phyloP scores from a whole-genome alignment of 2,888 invertebrate species.

The Cotesia congregata region DNA sequence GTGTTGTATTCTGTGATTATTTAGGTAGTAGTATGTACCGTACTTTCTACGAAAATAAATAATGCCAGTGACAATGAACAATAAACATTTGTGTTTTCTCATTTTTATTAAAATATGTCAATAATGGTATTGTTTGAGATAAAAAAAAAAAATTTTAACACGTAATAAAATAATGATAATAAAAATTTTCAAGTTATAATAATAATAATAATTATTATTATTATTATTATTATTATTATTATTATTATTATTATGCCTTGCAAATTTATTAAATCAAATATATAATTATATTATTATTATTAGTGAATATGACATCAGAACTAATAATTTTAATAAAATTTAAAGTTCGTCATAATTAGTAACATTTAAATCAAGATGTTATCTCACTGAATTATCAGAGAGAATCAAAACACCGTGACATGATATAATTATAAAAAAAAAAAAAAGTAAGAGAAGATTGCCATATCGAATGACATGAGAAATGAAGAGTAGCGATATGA shows the following conservation, averaged over 20 bases:
- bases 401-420: not conserved
- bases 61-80: constrained; percentile 18
- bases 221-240: no score
- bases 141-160: no score
- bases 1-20: no score
- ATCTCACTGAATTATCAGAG: not conserved
- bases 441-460: not conserved
- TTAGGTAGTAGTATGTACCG: not conserved
- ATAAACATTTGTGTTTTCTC: constrained; percentile 40
- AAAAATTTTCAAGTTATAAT: no score
- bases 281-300: no score
- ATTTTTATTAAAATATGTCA: not conserved
- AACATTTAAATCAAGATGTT: not conserved
- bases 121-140: no score
- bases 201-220: no score
- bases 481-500: constrained; percentile 14
- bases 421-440: not conserved
- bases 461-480: constrained; percentile 19
- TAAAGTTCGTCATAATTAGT: not conserved
- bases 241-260: no score
- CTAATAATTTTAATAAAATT: no score
- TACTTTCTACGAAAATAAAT: not conserved
- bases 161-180: no score
- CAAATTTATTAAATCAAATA: no score
- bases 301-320: no score